A percentile compares a stretch with the other conserved stretches of the same genome.
Conservation (phyloP, 30 jellyfish, hydroid and myxozoan genomes). For the Morbakka virulenta region DNA sequence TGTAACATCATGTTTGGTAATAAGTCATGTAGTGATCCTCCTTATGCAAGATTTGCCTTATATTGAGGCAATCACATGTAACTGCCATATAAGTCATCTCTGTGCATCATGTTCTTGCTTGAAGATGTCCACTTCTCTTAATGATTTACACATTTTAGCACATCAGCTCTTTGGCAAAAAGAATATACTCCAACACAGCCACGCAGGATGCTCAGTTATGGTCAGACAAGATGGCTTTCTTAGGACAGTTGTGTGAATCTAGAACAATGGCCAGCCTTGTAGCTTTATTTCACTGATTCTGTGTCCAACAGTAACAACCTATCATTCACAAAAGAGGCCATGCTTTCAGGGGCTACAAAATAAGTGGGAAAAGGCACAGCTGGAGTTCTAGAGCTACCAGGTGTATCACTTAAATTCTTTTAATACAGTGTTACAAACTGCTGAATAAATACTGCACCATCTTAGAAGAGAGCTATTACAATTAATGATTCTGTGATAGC, state of each 20-base stretch:
- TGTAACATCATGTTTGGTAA: slow-evolving; percentile 34
- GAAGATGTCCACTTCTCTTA: slow-evolving; percentile 40
- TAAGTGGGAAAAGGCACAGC: not conserved
- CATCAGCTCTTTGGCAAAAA: slow-evolving; percentile 23
- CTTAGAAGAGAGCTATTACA: not conserved
- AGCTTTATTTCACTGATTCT: slow-evolving; percentile 16
- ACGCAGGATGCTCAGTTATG: slow-evolving; percentile 35
- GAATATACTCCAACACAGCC: slow-evolving; percentile 34
- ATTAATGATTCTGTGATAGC: not conserved
- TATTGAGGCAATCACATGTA: slow-evolving; percentile 17
- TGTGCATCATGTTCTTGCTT: slow-evolving; percentile 52
- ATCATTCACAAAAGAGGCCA: slow-evolving; percentile 28
- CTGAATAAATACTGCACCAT: not conserved
- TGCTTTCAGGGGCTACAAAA: not conserved
- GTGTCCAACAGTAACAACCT: slow-evolving; percentile 27
- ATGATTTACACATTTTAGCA: slow-evolving; percentile 40
- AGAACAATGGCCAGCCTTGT: slow-evolving; percentile 44
- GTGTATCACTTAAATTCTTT: not conserved
- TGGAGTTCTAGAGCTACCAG: too few relatives aligned
- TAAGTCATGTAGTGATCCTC: not conserved
- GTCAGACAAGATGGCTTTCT: slow-evolving; percentile 56
- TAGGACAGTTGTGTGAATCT: slow-evolving; percentile 18
- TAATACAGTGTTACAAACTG: not conserved
- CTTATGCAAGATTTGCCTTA: slow-evolving; percentile 15
- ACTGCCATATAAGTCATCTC: slow-evolving; percentile 31